Conservation (phyloP, 2,888 invertebrate genomes). For the Hofmannophila pseudospretella region DNA sequence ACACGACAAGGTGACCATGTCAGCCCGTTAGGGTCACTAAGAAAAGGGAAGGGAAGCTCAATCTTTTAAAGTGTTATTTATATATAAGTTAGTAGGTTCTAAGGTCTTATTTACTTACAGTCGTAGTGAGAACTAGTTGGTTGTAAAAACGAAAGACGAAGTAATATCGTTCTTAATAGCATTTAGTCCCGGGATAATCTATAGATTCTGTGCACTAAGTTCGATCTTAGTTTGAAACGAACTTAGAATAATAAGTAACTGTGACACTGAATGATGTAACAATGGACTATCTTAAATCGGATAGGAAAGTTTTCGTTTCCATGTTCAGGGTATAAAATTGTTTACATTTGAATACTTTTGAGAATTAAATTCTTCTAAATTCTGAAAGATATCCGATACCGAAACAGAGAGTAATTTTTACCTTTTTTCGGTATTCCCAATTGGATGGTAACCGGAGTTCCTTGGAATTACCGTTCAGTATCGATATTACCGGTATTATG, state of each 20-base stretch:
- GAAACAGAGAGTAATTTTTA: too few relatives aligned
- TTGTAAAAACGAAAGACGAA: conserved; percentile 1
- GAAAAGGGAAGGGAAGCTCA: too few relatives aligned
- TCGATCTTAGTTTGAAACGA: not conserved
- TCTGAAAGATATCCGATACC: not conserved
- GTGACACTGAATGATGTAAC: too few relatives aligned
- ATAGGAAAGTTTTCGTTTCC: too few relatives aligned
- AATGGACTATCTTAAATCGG: too few relatives aligned
- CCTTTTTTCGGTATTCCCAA: not conserved
- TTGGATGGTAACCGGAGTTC: not conserved
- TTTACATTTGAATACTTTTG: too few relatives aligned
- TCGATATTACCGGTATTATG: not conserved
- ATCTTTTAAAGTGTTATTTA: too few relatives aligned
- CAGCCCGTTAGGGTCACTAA: too few relatives aligned
- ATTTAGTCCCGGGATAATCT: conserved; percentile 2
- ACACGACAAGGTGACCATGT: too few relatives aligned
- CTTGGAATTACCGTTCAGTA: not conserved
- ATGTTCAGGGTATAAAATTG: too few relatives aligned
- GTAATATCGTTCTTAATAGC: not conserved
- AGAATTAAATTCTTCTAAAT: too few relatives aligned
- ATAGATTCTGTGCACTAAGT: not conserved
- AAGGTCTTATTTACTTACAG: conserved; percentile 1
- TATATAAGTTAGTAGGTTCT: too few relatives aligned
- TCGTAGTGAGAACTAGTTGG: not conserved
- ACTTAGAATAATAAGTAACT: conserved; percentile 1